Conservation (phyloP, 2,888 invertebrate genomes). For the Frankliniella intonsa region DNA sequence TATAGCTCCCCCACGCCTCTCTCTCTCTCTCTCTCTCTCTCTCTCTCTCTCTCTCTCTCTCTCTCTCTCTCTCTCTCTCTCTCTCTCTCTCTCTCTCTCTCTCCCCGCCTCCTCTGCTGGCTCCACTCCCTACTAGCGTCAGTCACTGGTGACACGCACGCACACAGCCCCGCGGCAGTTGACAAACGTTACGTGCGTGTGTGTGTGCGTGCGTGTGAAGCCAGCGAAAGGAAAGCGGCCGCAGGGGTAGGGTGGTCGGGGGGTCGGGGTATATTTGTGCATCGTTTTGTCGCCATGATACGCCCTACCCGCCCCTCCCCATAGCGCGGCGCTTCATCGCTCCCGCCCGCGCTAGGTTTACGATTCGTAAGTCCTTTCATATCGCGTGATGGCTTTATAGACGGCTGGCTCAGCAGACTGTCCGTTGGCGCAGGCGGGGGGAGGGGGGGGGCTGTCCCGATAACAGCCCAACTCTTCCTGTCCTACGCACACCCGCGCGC, state of each 20-base stretch:
- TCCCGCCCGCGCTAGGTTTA: neutral
- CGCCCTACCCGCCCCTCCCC: neutral
- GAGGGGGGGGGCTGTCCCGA: neutral
- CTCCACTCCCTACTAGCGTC: neutral
- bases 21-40: conserved; percentile 2
- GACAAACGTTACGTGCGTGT: no score
- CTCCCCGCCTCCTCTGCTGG: neutral
- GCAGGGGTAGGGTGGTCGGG: neutral
- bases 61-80: conserved; percentile 33
- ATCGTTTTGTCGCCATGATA: neutral
- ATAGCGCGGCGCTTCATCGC: neutral
- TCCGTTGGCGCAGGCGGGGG: neutral
- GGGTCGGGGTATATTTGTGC: neutral
- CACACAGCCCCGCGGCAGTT: no score
- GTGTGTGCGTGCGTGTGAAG: neutral
- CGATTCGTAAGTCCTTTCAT: neutral
- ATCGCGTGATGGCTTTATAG: conserved; percentile 8
- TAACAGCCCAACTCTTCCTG: no score
- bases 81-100: conserved; percentile 33
- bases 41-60: conserved; percentile 34
- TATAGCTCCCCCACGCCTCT: conserved; percentile 7
- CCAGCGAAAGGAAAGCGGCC: neutral
- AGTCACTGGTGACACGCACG: neutral
- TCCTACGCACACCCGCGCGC: neutral
- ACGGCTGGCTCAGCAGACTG: neutral